Evolutionary conservation across 2,797 vertebrate species (phyloP), one percentile per base, ranked within the genome.

Genomic region (Scleropages formosus): DNA sequence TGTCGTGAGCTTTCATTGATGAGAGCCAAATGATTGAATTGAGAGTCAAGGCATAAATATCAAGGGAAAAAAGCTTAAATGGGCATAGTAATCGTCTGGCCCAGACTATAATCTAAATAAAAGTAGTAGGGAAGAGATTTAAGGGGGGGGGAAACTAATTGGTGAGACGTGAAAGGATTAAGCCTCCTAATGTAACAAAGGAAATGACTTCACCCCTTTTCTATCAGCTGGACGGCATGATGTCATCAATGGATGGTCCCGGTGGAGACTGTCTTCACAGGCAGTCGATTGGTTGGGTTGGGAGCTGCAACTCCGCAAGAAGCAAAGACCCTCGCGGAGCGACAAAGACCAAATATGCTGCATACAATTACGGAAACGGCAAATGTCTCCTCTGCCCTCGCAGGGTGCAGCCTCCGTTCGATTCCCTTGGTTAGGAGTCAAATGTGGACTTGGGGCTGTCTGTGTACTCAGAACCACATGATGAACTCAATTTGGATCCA

Each of bases 11-110:
- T 62, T 77, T 73, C 72, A 70, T 73, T 39, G 73, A 13, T 77
- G 65, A 77, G 77, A 77, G 68, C 66, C 22, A 75, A 80, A 80
- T 78, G 39, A 82, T 75, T 39, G 60, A 79, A 75, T 75, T 61
- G 68, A 78, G 77, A 75, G 69, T 63, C 67, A 67, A 75, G 70
- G 66, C 67, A 58, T 76, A 58, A 62, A 46, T 79, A 72, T 76
- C 46, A 15, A 10, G 49, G 20, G 64, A 64, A 26, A 66, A 26
- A 56, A 20, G 31, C 31, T n/a, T 67, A 46, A 82, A 82, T 53
- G 31, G 75, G 26, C 61, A 59, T 73, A 63, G 73, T 81, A 81
- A 81, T 72, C 68, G 24, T 65, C 69, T 18, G 53, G 61, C 51
- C 26, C 6, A 79, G 66, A 61, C 39, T 27, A 73, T 72, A 27